phyloP scores from a whole-genome alignment of 2,113 vertebrate species.

The Colaptes auratus region DNA sequence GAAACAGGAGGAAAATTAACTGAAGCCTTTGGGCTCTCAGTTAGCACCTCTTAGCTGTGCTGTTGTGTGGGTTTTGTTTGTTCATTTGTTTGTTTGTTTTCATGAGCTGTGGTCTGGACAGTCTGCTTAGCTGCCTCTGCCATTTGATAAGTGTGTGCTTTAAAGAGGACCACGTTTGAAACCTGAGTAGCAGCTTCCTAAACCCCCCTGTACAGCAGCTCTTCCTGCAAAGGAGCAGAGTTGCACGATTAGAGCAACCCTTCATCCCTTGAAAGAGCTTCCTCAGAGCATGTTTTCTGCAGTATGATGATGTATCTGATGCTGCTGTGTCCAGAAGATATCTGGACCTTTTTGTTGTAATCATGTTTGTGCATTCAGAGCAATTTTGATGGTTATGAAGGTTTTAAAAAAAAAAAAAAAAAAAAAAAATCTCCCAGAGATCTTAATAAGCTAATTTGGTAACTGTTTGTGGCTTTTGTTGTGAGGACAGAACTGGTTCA shows the following conservation, averaged over 20 bases:
- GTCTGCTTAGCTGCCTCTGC: neutral
- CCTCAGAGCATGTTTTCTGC: neutral
- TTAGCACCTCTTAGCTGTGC: neutral
- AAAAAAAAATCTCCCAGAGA: neutral
- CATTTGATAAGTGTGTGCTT: neutral
- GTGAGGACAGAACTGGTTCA: conserved; percentile 45
- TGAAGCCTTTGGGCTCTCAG: neutral
- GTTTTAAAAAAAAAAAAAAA: conserved; percentile 38
- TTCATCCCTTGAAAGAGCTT: neutral
- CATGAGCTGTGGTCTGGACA: neutral
- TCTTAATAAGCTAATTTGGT: conserved; percentile 51
- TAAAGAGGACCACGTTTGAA: neutral
- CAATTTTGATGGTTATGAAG: conserved; percentile 46
- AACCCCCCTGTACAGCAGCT: neutral
- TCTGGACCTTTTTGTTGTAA: conserved; percentile 38
- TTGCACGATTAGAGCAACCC: neutral
- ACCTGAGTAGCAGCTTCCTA: neutral
- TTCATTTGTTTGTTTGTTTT: neutral
- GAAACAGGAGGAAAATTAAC: neutral
- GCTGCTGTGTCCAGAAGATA: conserved; percentile 10
- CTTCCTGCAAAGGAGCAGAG: neutral
- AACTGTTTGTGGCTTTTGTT: conserved; percentile 64
- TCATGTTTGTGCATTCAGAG: conserved; percentile 40
- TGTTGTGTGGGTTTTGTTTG: neutral
- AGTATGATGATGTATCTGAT: neutral